Base-by-base conservation (phyloP, 2,888 invertebrate species). In the Lacanobia wlatinum region DNA sequence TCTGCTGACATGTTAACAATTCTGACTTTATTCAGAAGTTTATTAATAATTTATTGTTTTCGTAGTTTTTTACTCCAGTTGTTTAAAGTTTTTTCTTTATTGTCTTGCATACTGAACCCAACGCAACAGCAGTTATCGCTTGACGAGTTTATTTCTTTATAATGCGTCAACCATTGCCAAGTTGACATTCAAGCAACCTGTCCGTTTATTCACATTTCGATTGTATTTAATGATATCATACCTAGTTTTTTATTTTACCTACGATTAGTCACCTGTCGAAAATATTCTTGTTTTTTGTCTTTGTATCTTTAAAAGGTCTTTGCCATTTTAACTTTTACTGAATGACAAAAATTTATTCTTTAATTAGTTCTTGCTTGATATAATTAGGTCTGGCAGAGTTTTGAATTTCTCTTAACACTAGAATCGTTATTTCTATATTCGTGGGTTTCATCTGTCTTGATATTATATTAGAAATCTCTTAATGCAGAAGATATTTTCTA, bases 171-270 rank as follows among this genome's bases (percentile, higher is more conserved):
- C 68, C 61, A 78, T 72, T 85, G 69, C 61, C 70, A 61, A 65
- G 83, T 77, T 85, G 85, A 83, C 83, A 84, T 84, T 83, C 83
- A 73, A 69, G 50, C 64, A 74, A 76, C 71, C 69, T 68, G 68
- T 61, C 56, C n/a, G 71, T 77, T 76, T 73, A 70, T 74, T 73
- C 69, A 78, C 70, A 75, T 82, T 84, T 83, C 61, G 69, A 82
- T 65, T 73, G 60, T 71, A 34, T 67, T 60, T 77, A 53, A 74
- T 80, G 69, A 73, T 78, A 70, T 76, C 64, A 82, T 70, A 40
- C 28, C 40, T 52, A 67, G 46, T 66, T 72, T 48, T 75, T 70
- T 65, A 75, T 70, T 66, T 70, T 80, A 76, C 28, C 43, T 61
- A 59, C 23, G 46, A 55, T 62, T 59, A 60, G 53, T 79, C 34